These are phyloP conservation scores for Dendrolimus houi DNA, from an alignment of 2,888 invertebrate species.

Conservation along the genomic window DNA sequence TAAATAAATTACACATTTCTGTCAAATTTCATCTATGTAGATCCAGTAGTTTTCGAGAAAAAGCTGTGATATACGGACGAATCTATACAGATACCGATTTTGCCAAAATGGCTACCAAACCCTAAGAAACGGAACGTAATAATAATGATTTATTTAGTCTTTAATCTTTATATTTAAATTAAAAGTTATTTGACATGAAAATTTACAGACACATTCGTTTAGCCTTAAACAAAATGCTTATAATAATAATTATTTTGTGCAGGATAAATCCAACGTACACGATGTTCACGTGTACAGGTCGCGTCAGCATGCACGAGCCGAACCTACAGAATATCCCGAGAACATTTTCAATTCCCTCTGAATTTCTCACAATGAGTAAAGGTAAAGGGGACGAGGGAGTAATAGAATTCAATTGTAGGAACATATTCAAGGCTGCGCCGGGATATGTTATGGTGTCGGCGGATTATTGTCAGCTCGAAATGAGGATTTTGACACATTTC, in stretches of 20 bases:
- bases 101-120: no score
- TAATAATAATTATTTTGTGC: conserved; percentile 18
- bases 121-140: no score
- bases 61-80: no score
- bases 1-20: no score
- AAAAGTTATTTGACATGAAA: no score
- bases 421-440: conserved; percentile 79
- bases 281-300: conserved; percentile 84
- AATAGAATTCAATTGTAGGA: conserved; percentile 79
- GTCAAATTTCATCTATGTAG: no score
- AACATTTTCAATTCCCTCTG: conserved; percentile 81
- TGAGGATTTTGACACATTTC: conserved; percentile 94
- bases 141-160: no score
- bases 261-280: conserved; percentile 82
- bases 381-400: conserved; percentile 28
- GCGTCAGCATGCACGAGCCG: conserved; percentile 94
- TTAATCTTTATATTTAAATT: no score
- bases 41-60: no score
- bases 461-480: conserved; percentile 97
- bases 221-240: no score
- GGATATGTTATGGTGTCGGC: conserved; percentile 87
- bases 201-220: no score
- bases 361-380: conserved; percentile 31
- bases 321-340: conserved; percentile 95
- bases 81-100: no score